Percentiles rank a stretch among this genome's conserved stretches.
phyloP scores from a whole-genome alignment of 2,797 vertebrate species.

The Siniperca scherzeri region DNA sequence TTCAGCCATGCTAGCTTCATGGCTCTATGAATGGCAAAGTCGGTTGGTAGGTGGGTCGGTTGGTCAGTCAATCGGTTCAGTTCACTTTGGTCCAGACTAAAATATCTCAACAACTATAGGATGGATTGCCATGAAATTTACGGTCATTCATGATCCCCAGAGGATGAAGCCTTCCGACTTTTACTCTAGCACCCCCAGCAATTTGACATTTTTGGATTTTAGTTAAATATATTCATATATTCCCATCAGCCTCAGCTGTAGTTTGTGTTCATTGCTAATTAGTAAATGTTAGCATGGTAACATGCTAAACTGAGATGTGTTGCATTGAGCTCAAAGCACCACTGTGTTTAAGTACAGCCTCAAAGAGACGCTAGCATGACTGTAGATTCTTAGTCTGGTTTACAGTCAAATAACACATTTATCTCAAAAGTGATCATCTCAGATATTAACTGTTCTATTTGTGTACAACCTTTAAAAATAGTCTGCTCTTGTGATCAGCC shows the following conservation, averaged over 20 bases:
- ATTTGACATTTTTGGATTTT: slow-evolving; percentile 9
- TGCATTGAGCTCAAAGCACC: neutral
- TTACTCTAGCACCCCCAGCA: neutral
- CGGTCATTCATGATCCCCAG: slow-evolving; percentile 7
- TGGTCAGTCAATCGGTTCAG: slow-evolving; percentile 9
- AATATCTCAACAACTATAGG: slow-evolving; percentile 30
- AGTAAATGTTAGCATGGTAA: neutral
- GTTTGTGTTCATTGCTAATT: neutral
- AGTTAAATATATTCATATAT: neutral
- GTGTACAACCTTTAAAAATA: neutral
- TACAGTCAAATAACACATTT: neutral
- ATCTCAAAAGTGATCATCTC: neutral
- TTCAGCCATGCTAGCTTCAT: neutral
- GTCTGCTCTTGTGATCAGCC: neutral
- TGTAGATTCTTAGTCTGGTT: neutral
- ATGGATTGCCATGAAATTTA: slow-evolving; percentile 22
- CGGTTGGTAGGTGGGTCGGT: neutral
- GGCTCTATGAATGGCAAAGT: slow-evolving; percentile 20
- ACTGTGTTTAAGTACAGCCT: neutral
- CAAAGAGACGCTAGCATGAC: neutral
- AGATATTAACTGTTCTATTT: neutral
- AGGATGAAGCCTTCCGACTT: slow-evolving; percentile 14
- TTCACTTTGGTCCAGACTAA: slow-evolving; percentile 13
- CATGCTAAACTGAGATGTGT: neutral
- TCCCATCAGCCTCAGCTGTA: neutral